phyloP scores from a whole-genome alignment of 37 sponge, comb jelly and placozoan genomes.

The Cladorhizidae sp. region DNA sequence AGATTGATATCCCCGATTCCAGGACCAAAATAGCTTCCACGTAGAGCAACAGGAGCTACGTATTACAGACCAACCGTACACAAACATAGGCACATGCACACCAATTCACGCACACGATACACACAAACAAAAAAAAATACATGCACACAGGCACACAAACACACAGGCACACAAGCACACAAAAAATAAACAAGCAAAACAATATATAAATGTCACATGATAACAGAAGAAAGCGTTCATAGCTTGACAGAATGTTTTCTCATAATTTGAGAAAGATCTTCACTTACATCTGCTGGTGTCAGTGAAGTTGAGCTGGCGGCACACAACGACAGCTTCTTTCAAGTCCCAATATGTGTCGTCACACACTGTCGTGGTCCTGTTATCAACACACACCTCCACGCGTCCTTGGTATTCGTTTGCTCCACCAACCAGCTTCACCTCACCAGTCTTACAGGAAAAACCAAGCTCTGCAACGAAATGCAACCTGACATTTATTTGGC shows the following conservation, averaged over 20 bases:
- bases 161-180: too few species aligned
- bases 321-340: slow-evolving; percentile 35
- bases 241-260: not conserved
- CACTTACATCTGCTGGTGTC: not conserved
- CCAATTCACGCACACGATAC: too few species aligned
- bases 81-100: not conserved
- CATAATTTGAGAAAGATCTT: not conserved
- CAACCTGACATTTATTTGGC: too few species aligned
- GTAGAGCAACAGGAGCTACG: slow-evolving; percentile 14
- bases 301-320: slow-evolving; percentile 34
- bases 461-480: slow-evolving; percentile 2
- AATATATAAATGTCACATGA: not conserved
- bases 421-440: slow-evolving; percentile 37
- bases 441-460: slow-evolving; percentile 28
- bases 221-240: not conserved
- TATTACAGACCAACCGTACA: not conserved
- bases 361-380: slow-evolving; percentile 35
- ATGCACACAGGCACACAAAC: too few species aligned
- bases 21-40: slow-evolving; percentile 19
- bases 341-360: slow-evolving; percentile 14
- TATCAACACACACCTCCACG: slow-evolving; percentile 39
- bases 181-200: too few species aligned
- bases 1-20: slow-evolving; percentile 19
- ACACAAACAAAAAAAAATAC: too few species aligned
- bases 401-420: slow-evolving; percentile 22